Conservation (phyloP, 2,888 invertebrate species). For the Drosophila meridiana region DNA sequence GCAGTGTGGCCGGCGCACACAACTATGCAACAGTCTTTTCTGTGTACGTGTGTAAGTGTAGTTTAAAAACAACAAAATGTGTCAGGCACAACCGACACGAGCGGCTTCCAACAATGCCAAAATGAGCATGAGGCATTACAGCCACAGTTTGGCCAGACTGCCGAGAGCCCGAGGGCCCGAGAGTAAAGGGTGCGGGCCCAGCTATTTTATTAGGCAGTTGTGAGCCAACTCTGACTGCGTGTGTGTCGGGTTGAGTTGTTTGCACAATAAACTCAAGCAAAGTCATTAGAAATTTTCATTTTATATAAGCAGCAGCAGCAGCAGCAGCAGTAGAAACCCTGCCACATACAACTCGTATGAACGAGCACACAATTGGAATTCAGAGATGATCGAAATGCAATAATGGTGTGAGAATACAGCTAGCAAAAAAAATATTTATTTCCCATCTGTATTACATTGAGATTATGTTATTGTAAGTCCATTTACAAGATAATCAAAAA, state of each 20-base stretch:
- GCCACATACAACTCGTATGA: background rate
- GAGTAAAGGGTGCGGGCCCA: background rate
- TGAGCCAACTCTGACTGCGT: conserved; percentile 12
- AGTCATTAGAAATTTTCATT: conserved; percentile 76
- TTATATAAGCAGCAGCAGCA: conserved; percentile 63
- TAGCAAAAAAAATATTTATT: background rate
- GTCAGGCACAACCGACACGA: conserved; percentile 50
- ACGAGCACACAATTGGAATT: background rate
- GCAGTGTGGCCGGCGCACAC: conserved; percentile 50
- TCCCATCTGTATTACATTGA: no score
- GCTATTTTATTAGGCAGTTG: conserved; percentile 36
- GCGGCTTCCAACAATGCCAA: conserved; percentile 44
- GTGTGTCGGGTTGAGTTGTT: conserved; percentile 36
- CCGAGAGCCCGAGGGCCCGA: background rate
- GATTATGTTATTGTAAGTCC: background rate
- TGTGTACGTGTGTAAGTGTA: conserved; percentile 35
- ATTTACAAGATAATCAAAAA: no score
- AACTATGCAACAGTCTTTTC: conserved; percentile 51
- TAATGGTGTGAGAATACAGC: background rate
- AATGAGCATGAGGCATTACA: conserved; percentile 45
- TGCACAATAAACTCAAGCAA: conserved; percentile 68
- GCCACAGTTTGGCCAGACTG: conserved; percentile 11
- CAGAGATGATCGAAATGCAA: conserved; percentile 32
- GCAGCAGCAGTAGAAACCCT: conserved; percentile 43
- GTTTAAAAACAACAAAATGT: conserved; percentile 64